Conservation (phyloP, 2,113 vertebrate genomes). For the Solenodon paradoxus region DNA sequence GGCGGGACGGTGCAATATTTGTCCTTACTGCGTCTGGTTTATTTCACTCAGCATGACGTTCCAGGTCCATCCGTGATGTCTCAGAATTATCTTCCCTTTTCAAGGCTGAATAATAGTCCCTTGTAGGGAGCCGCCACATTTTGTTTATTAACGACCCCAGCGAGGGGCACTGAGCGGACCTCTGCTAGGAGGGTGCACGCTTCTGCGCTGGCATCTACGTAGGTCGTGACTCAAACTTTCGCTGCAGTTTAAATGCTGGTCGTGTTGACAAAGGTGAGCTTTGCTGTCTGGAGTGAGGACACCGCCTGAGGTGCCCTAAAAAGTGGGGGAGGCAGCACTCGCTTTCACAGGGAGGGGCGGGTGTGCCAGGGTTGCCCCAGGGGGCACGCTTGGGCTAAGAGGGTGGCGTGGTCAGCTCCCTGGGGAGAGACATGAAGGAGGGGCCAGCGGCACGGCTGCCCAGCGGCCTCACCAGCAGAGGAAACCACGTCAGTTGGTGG, state of each 20-base stretch:
- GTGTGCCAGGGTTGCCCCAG: too few species aligned
- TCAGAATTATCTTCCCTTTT: neutral
- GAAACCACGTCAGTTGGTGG: too few species aligned
- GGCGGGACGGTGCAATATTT: neutral
- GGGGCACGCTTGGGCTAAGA: too few species aligned
- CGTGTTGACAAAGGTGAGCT: neutral
- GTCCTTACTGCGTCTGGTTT: neutral
- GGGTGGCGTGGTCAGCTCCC: too few species aligned
- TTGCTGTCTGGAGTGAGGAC: neutral
- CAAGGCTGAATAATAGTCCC: too few species aligned
- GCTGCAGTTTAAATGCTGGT: neutral
- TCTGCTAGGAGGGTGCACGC: neutral
- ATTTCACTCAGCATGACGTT: too few species aligned
- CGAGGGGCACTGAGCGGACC: too few species aligned
- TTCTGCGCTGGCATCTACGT: neutral
- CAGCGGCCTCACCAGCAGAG: too few species aligned
- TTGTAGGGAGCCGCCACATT: too few species aligned
- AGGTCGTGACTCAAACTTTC: neutral
- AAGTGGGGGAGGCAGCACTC: fast-evolving
- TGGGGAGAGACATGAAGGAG: too few species aligned
- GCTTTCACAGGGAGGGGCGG: fast-evolving
- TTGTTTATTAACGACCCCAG: too few species aligned
- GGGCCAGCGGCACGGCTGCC: too few species aligned
- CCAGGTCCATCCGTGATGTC: fast-evolving
- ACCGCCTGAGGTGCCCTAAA: neutral